Base-by-base conservation (phyloP, 2,113 vertebrate genomes). In the Oncorhynchus kisutch region DNA sequence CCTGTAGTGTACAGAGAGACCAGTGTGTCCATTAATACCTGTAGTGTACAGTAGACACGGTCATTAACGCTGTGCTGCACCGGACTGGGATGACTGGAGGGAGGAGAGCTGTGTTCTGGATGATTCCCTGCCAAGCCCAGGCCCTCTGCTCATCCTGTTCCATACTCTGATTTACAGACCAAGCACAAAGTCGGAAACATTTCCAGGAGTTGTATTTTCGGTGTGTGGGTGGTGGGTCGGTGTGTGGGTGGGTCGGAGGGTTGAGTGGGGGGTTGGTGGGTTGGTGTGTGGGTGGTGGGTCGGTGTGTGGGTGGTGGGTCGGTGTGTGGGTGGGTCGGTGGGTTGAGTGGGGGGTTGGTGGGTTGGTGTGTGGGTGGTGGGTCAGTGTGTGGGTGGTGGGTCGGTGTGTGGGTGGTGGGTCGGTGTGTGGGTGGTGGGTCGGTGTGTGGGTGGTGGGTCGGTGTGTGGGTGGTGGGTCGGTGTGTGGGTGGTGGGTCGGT, bases 41-140 rank as follows among this genome's bases (percentile, higher is more conserved):
- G 88, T 91, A 82, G 87, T 88, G 70, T 89, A 92, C 85, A 92
- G 88, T 93, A 85, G 90, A 86, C 81, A 92, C 91, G 92, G 93
- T 92, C 92, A 92, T 93, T 93, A 93, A 88, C 88, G 68, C 86
- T 72, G 71, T 76, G 84, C 79, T 27, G 25, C 25, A 27, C 25
- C 25, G 2, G 25, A 27, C 25, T 67, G 85, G 88, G 64, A 78
- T 65, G 83, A 85, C 80, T 86, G 91, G 91, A 91, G 86, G 85
- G 90, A 91, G 91, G 86, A 83, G 88, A 87, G 82, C 24, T 83
- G 88, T 90, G 31, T 88, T 84, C 90, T 67, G 79, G 89, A 88
- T 89, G 90, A 90, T 90, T 81, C 84, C 16, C 62, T 84, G 91
- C 92, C 91, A 93, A 91, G 76, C 85, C 80, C 81, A 20, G 72